These are phyloP conservation scores for Madoqua kirkii DNA, from an alignment of 2,113 vertebrate species.

Conservation along the genomic window DNA sequence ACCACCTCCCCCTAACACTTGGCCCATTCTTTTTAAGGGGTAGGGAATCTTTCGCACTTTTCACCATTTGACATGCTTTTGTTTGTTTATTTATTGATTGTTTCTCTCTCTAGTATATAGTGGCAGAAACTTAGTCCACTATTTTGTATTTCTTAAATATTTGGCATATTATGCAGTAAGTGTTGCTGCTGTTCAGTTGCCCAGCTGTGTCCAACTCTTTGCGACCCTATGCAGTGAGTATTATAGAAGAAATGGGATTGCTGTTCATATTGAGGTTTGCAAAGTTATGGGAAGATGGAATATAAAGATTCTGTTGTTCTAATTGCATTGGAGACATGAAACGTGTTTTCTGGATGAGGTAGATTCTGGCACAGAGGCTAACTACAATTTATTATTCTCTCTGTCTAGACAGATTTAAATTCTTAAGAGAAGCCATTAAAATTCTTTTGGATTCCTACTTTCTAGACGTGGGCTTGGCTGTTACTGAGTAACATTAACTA, in stretches of 20 bases:
- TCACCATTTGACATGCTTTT: neutral
- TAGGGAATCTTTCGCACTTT: neutral
- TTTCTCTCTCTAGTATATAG: neutral
- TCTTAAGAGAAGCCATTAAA: conserved; percentile 20
- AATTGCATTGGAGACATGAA: neutral
- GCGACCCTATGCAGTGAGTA: neutral
- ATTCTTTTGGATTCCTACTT: conserved; percentile 10
- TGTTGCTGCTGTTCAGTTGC: neutral
- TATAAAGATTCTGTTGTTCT: conserved; percentile 36
- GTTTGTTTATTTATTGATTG: neutral
- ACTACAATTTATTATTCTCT: neutral
- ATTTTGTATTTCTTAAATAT: neutral
- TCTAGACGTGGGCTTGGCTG: neutral
- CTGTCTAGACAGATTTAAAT: conserved; percentile 30
- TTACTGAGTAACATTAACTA: neutral
- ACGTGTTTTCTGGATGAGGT: conserved; percentile 21
- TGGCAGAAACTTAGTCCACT: neutral
- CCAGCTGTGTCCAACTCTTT: neutral
- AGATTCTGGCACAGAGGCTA: neutral
- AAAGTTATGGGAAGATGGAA: conserved; percentile 1
- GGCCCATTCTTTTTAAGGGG: neutral
- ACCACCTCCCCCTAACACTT: neutral
- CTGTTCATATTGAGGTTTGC: neutral
- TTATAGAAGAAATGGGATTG: neutral
- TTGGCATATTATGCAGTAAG: neutral